Evolutionary conservation across 2,888 invertebrate genomes (phyloP), one percentile per base, ranked within the genome.

Genomic region (Phengaris arion): DNA sequence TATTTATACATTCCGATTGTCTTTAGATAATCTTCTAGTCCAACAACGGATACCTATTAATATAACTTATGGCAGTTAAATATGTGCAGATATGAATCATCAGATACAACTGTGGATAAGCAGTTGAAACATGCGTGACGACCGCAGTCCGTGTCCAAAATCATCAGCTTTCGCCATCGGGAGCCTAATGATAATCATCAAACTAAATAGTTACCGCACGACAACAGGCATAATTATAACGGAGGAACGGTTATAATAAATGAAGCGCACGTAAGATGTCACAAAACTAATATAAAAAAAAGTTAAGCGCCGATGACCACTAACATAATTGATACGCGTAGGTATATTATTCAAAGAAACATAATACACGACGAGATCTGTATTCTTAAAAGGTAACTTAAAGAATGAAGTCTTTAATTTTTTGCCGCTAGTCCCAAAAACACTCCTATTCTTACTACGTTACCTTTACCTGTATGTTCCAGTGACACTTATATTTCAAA

Each of bases 191-290:
- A 80, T 82, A 88, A 89, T 89, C 85, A 86, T 83, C 85, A 82
- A 80, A 80, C 81, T 81, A 89, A 89, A 92, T 90, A 85, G 88
- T 86, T 80, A 81, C 83, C 81, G 87, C 92, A 91, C 91, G 91
- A 91, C 85, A 86, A 80, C 79, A 80, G 81, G 89, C 89, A 90
- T 89, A 90, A 90, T 81, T 51, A 77, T 76, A 74, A 78, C 22
- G 68, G 76, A 75, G 35, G 64, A 59, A 74, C 74, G 51, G 70
- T 78, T 75, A 59, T 35, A 2, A 73, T 13, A 64, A 64, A 64
- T 64, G 64, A 35, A 64, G 64, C 64, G 64, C 45, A 45, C 12
- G 35, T 45, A 45, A 64, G 10, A 45, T 45, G 35, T 64, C 64
- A 13, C 35, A 64, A 64, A 64, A 35, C 35, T 64, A 35, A 12